Percentiles rank a stretch among this genome's conserved stretches.
Evolutionary conservation across 2,113 vertebrate genomes (phyloP).

Genomic region (Microtus pennsylvanicus): DNA sequence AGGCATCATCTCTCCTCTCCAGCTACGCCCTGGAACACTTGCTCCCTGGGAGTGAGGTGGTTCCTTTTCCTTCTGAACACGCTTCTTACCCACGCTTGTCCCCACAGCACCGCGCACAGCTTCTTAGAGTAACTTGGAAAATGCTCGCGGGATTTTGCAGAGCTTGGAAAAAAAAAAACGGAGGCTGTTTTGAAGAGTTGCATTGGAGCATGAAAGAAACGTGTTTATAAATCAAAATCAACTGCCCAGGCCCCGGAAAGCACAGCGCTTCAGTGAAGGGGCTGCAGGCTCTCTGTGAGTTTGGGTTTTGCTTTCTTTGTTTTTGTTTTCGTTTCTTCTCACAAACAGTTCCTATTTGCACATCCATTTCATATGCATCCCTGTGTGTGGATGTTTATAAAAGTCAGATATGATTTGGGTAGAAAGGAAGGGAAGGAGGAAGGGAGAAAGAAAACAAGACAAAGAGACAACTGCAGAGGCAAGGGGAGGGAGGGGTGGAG

Average conservation of each 20-base stretch:
- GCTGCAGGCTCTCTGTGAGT: not conserved
- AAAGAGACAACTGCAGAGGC: not conserved
- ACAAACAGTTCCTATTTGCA: not conserved
- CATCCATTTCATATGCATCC: not conserved
- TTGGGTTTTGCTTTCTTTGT: not conserved
- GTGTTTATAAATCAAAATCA: constrained; percentile 58
- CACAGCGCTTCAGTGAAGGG: not conserved
- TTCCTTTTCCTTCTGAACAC: not conserved
- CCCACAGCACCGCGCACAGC: not conserved
- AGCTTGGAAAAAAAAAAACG: constrained; percentile 34
- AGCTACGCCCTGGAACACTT: not conserved
- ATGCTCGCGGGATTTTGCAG: not conserved
- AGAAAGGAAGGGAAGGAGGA: not conserved
- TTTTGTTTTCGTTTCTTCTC: not conserved
- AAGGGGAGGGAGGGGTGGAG: not conserved
- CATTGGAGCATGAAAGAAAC: constrained; percentile 1
- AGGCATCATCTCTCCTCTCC: not conserved
- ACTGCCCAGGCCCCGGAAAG: not conserved
- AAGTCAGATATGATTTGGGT: not conserved
- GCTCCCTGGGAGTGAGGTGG: not conserved
- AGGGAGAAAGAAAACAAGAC: not conserved
- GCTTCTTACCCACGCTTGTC: not conserved
- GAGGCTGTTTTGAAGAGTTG: constrained; percentile 10
- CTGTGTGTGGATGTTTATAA: not conserved
- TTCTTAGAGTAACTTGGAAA: constrained; percentile 12